Evolutionary conservation across 1,140 invertebrate species (phyloP).

Genomic region (Plectrocnemia conspersa): DNA sequence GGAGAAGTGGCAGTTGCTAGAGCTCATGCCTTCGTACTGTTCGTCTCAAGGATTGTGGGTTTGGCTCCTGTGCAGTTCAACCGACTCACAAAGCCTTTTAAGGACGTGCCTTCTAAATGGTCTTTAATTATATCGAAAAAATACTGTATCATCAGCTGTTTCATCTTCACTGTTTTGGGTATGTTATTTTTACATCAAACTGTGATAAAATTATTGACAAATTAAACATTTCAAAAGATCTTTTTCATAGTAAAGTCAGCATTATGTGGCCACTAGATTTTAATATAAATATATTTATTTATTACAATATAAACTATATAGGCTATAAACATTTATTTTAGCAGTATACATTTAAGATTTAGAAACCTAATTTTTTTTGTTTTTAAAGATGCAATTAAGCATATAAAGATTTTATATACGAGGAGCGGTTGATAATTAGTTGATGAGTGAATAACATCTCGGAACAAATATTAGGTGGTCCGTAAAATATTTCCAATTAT

Average conservation of each 20-base stretch:
- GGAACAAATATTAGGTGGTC: too few species aligned
- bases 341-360: too few species aligned
- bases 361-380: too few species aligned
- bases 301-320: background rate
- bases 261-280: background rate
- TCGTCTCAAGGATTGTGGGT: slow-evolving; percentile 44
- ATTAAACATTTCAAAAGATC: background rate
- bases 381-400: too few species aligned
- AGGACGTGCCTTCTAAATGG: slow-evolving; percentile 39
- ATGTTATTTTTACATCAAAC: slow-evolving; percentile 11
- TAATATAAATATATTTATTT: background rate
- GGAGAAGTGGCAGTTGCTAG: slow-evolving; percentile 21
- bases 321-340: background rate
- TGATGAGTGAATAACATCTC: too few species aligned
- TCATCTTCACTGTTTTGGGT: slow-evolving; percentile 44
- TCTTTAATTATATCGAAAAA: slow-evolving; percentile 40
- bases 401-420: too few species aligned
- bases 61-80: slow-evolving; percentile 46
- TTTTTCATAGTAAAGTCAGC: too few species aligned
- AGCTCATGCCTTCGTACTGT: slow-evolving; percentile 32
- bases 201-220: background rate
- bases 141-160: slow-evolving; percentile 45
- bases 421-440: too few species aligned
- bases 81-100: slow-evolving; percentile 6
- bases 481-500: too few species aligned